A percentile compares a stretch with the other conserved stretches of the same genome.
Conservation (phyloP, 1,140 invertebrate species). For the Macrocentrus cingulum region DNA sequence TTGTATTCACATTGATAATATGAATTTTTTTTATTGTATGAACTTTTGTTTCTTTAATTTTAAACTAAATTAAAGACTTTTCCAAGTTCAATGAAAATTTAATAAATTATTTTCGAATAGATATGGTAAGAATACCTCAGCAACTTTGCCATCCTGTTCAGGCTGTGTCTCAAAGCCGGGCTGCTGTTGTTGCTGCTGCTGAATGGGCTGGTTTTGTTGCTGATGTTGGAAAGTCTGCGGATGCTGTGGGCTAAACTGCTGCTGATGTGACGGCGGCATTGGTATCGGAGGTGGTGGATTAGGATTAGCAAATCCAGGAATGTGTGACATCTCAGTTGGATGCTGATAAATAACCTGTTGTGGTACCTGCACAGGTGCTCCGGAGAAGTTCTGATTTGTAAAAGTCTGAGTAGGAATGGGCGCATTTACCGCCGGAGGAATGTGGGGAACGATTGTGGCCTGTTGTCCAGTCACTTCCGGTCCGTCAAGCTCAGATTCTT, state of each 20-base stretch:
- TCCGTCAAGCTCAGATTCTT: constrained; percentile 76
- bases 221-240: constrained; percentile 36
- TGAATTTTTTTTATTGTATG: background rate
- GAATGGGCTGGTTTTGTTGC: constrained; percentile 28
- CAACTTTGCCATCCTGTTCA: constrained; percentile 32
- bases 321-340: constrained; percentile 52
- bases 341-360: constrained; percentile 53
- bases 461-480: constrained; percentile 58
- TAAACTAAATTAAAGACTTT: background rate
- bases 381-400: constrained; percentile 73
- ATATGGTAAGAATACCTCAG: constrained; percentile 38
- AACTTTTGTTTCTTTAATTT: constrained; percentile 6
- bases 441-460: constrained; percentile 51
- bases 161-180: constrained; percentile 29
- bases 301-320: constrained; percentile 53
- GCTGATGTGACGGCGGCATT: constrained; percentile 54
- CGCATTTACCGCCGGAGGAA: constrained; percentile 60
- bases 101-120: too few species aligned
- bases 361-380: constrained; percentile 47
- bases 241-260: constrained; percentile 51
- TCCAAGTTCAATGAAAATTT: background rate
- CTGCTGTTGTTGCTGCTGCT: constrained; percentile 28
- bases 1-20: background rate
- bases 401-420: constrained; percentile 77
- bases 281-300: constrained; percentile 56